A percentile compares a stretch with the other conserved stretches of the same genome.
These are phyloP conservation scores for Flexamia atlantica DNA, from an alignment of 2,888 invertebrate species.

Conservation along the genomic window DNA sequence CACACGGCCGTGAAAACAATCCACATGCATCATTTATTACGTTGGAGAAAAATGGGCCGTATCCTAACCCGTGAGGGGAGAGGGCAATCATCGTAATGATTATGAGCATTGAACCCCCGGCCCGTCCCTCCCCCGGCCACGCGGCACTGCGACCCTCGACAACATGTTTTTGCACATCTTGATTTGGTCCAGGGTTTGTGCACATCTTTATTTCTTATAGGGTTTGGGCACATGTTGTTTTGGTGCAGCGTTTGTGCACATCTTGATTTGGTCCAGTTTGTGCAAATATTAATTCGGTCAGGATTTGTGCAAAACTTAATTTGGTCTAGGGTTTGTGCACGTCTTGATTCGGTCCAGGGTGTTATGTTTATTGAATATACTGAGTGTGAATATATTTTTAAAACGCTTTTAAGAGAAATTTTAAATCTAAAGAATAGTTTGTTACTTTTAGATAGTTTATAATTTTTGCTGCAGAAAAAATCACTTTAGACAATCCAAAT, in stretches of 20 bases:
- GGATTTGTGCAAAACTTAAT: constrained; percentile 12
- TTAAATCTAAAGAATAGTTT: too few species aligned
- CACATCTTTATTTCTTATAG: too few species aligned
- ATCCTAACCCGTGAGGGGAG: background rate
- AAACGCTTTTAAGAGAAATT: too few species aligned
- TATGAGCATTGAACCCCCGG: background rate
- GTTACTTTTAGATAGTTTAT: too few species aligned
- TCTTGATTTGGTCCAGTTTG: constrained; percentile 33
- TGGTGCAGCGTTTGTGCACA: constrained; percentile 8
- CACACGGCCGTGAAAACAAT: constrained; percentile 17
- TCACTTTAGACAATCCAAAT: too few species aligned
- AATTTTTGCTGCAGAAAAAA: too few species aligned
- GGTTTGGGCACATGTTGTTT: constrained; percentile 18
- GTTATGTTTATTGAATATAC: background rate
- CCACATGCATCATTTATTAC: constrained; percentile 38
- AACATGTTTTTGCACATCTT: constrained; percentile 33
- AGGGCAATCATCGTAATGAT: constrained; percentile 4
- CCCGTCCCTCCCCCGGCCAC: background rate
- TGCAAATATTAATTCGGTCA: too few species aligned
- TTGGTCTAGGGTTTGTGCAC: constrained; percentile 15
- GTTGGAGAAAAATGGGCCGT: constrained; percentile 39
- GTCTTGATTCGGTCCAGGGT: background rate
- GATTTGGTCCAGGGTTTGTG: background rate
- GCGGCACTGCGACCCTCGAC: background rate
- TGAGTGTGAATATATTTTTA: too few species aligned